A percentile compares a stretch with the other conserved stretches of the same genome.
Conservation (phyloP, 2,888 invertebrate species). For the Dysmachus trigonus region DNA sequence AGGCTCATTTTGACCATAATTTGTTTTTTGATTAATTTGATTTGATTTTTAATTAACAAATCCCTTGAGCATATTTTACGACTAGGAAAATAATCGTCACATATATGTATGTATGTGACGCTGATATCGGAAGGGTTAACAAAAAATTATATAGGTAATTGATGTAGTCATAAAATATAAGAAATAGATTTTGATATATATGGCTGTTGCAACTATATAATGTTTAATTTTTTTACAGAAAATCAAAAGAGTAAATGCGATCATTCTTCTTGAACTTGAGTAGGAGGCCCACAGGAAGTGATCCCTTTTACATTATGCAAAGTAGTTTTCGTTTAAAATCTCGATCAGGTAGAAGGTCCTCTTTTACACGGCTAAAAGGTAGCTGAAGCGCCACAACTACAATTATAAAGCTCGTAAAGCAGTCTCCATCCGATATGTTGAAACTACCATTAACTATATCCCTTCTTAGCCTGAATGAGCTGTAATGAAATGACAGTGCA, state of each 20-base stretch:
- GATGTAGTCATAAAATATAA: no score
- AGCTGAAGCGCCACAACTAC: neutral
- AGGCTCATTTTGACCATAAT: no score
- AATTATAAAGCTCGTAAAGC: constrained; percentile 1
- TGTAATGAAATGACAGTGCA: constrained; percentile 20
- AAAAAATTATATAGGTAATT: no score
- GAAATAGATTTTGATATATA: no score
- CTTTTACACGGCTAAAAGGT: neutral
- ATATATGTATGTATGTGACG: no score
- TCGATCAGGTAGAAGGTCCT: neutral
- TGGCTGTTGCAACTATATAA: neutral
- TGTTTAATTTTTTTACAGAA: no score
- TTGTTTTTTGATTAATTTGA: no score
- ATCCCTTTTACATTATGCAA: neutral
- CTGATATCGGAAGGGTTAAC: no score
- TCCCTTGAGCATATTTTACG: no score
- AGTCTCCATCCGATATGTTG: constrained; percentile 11
- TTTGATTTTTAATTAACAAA: no score
- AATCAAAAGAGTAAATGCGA: neutral
- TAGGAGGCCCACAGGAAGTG: neutral
- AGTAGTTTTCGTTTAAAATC: neutral
- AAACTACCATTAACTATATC: constrained; percentile 14
- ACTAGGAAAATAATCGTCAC: no score
- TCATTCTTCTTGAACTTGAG: neutral
- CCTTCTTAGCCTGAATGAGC: neutral